These are phyloP conservation scores for Eutolmus rufibarbis DNA, from an alignment of 2,888 invertebrate genomes.

Conservation along the genomic window DNA sequence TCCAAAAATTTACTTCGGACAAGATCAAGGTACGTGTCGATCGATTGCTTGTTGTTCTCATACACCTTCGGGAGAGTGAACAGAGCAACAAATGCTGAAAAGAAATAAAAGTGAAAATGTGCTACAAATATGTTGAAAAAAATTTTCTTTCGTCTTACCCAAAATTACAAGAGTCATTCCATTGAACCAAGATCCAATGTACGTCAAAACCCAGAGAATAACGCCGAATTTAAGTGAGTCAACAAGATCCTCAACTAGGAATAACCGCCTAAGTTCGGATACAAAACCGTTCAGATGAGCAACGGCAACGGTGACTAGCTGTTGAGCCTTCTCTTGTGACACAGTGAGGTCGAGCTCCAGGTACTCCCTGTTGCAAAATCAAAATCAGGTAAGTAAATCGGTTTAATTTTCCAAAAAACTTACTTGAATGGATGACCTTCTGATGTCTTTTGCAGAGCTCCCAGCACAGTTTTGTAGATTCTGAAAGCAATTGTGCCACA, in stretches of 20 bases:
- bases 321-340: conserved; percentile 90
- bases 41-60: conserved; percentile 92
- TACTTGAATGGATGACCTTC: conserved; percentile 99
- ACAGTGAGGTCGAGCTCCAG: conserved; percentile 88
- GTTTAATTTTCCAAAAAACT: conserved; percentile 58
- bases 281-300: conserved; percentile 85
- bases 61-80: conserved; percentile 97
- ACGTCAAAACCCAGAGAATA: conserved; percentile 95
- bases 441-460: conserved; percentile 94
- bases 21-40: conserved; percentile 88
- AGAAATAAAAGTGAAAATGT: not conserved
- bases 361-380: conserved; percentile 69
- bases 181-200: conserved; percentile 98
- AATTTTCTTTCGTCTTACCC: conserved; percentile 68
- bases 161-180: conserved; percentile 98
- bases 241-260: conserved; percentile 95
- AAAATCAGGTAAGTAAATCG: not conserved
- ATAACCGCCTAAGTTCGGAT: conserved; percentile 86
- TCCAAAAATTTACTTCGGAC: conserved; percentile 88
- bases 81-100: conserved; percentile 84
- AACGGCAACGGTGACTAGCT: conserved; percentile 84
- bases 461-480: conserved; percentile 93
- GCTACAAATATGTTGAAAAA: not conserved
- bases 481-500: conserved; percentile 91
- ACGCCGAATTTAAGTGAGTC: conserved; percentile 96